Evolutionary conservation across 2,888 invertebrate genomes (phyloP).

Genomic region (Morpho helenor): DNA sequence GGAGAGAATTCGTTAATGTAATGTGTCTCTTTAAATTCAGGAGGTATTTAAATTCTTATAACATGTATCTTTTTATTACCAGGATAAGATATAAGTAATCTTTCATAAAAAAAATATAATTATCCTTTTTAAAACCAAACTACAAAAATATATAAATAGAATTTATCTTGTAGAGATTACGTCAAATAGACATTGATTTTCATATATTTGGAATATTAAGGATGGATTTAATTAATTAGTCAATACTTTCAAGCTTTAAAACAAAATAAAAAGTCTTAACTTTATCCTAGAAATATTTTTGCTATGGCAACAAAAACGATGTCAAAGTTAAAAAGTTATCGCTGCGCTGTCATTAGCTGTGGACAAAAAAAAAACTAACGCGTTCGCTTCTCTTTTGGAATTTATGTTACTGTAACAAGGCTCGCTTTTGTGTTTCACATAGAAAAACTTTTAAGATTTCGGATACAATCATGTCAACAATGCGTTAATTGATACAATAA

Average conservation of each 20-base stretch:
- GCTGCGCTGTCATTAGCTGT: constrained; percentile 71
- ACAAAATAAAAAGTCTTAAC: neutral
- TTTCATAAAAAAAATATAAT: no score
- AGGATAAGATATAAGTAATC: no score
- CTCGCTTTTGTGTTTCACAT: constrained; percentile 72
- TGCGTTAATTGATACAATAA: constrained; percentile 48
- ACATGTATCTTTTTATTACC: no score
- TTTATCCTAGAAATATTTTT: constrained; percentile 5
- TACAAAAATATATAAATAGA: no score
- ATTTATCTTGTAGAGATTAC: no score
- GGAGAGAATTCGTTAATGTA: no score
- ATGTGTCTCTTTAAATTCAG: no score
- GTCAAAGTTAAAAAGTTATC: constrained; percentile 60
- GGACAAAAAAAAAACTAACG: constrained; percentile 69
- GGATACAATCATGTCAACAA: constrained; percentile 66
- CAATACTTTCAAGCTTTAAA: neutral
- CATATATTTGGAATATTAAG: no score
- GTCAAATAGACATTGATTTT: no score
- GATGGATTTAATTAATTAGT: no score
- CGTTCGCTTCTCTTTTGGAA: constrained; percentile 77
- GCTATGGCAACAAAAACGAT: constrained; percentile 43
- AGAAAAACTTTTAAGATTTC: constrained; percentile 57
- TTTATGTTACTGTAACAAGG: constrained; percentile 78
- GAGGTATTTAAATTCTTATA: no score
- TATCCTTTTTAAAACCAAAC: no score